Conservation (phyloP, 1,140 invertebrate genomes). For the Globodera rostochiensis region DNA sequence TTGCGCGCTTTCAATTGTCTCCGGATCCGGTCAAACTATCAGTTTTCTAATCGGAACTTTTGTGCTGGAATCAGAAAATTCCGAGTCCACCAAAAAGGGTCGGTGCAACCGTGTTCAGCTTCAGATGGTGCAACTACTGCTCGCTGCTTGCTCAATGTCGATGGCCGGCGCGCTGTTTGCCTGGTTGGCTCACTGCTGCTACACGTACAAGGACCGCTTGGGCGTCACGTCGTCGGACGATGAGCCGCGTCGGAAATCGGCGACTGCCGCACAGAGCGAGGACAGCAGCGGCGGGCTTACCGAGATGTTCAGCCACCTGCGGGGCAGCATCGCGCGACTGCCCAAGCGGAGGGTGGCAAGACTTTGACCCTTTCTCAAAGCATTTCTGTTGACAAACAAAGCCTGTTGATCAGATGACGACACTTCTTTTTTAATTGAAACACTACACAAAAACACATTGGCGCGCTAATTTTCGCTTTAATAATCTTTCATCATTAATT, state of each 20-base stretch:
- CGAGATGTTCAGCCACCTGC: conserved; percentile 9
- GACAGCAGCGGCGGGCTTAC: neutral
- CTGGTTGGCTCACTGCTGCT: neutral
- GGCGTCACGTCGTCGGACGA: neutral
- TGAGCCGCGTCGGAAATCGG: neutral
- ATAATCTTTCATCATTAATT: too few species aligned
- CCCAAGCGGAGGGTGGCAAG: conserved; percentile 18
- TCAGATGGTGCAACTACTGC: neutral
- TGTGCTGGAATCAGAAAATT: too few species aligned
- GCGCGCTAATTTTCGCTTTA: too few species aligned
- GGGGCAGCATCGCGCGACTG: conserved; percentile 10
- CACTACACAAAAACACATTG: too few species aligned
- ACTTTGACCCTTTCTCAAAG: neutral
- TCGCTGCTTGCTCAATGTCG: neutral
- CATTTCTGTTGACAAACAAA: too few species aligned
- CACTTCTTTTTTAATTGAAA: too few species aligned
- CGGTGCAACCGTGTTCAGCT: neutral
- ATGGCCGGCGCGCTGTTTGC: conserved; percentile 1
- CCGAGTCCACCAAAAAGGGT: neutral
- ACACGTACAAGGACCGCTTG: conserved; percentile 7
- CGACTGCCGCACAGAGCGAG: neutral
- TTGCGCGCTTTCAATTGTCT: conserved; percentile 17
- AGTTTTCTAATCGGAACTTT: neutral
- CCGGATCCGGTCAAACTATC: conserved; percentile 7
- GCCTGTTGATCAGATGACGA: too few species aligned